A percentile compares a stretch with the other conserved stretches of the same genome.
phyloP scores from a whole-genome alignment of 2,888 invertebrate species.

The Lepidocyrtoides sp. region DNA sequence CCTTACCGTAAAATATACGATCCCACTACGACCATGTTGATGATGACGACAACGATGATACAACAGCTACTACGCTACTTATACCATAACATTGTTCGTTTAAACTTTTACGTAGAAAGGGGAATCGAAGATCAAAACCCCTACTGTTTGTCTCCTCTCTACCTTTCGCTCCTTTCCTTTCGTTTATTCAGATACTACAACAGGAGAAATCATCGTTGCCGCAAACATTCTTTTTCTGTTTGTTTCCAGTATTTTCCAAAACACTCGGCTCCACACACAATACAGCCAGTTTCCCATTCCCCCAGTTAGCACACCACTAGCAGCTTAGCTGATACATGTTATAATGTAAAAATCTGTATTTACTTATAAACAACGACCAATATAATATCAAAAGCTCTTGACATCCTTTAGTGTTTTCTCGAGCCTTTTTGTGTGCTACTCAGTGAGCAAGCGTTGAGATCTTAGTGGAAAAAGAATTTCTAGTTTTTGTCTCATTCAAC shows the following conservation, averaged over 20 bases:
- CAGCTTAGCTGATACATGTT: too few species aligned
- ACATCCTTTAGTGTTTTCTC: background rate
- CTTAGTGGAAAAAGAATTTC: constrained; percentile 34
- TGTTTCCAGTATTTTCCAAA: background rate
- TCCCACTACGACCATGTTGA: constrained; percentile 51
- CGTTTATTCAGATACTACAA: background rate
- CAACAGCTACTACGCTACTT: constrained; percentile 13
- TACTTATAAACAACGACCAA: too few species aligned
- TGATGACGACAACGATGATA: constrained; percentile 19
- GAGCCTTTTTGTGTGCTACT: background rate
- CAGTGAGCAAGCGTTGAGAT: constrained; percentile 1
- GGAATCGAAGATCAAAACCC: constrained; percentile 66
- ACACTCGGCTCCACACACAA: background rate
- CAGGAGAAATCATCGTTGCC: constrained; percentile 4
- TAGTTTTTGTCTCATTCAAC: constrained; percentile 14
- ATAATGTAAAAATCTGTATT: too few species aligned
- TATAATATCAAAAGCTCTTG: constrained; percentile 8
- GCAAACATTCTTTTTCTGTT: constrained; percentile 11
- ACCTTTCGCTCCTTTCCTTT: constrained; percentile 33
- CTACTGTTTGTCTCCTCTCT: background rate
- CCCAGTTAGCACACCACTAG: constrained; percentile 26
- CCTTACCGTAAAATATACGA: constrained; percentile 64
- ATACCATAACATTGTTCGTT: constrained; percentile 8
- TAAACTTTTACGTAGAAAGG: constrained; percentile 42
- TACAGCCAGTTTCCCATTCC: constrained; percentile 76